Evolutionary conservation across 2,113 vertebrate species (phyloP).

Genomic region (Zosterops japonicus): DNA sequence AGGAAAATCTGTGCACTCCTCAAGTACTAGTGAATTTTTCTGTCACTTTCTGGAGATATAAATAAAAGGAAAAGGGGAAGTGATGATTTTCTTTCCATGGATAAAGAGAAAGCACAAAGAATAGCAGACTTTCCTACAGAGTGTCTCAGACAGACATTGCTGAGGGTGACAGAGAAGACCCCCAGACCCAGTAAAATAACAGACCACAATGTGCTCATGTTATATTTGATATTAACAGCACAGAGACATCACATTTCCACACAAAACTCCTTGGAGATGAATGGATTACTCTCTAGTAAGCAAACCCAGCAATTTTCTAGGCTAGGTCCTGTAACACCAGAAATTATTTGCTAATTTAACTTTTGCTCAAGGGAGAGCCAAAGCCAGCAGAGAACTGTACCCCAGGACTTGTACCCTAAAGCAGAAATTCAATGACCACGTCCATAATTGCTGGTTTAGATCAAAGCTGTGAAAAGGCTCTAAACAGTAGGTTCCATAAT

Average conservation of each 20-base stretch:
- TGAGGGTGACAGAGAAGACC: neutral
- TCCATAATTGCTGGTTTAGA: neutral
- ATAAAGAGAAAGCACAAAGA: neutral
- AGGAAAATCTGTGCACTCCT: neutral
- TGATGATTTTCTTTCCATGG: neutral
- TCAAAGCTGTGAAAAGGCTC: neutral
- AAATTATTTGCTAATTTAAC: neutral
- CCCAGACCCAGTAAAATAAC: neutral
- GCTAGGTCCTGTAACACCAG: neutral
- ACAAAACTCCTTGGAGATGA: neutral
- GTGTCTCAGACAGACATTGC: neutral
- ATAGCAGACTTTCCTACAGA: accelerated
- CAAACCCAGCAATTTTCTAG: neutral
- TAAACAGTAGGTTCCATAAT: neutral
- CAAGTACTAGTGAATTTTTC: neutral
- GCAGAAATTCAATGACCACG: neutral
- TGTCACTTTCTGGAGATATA: neutral
- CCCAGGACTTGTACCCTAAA: neutral
- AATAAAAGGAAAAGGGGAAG: neutral
- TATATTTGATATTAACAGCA: neutral
- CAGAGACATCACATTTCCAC: neutral
- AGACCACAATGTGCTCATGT: neutral
- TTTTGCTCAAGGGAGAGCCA: neutral
- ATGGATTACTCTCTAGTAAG: neutral
- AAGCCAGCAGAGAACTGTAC: neutral